Percentiles rank a stretch among this genome's conserved stretches.
These are phyloP conservation scores for Rhipidura dahli DNA, from an alignment of 2,113 vertebrate species.

Conservation along the genomic window DNA sequence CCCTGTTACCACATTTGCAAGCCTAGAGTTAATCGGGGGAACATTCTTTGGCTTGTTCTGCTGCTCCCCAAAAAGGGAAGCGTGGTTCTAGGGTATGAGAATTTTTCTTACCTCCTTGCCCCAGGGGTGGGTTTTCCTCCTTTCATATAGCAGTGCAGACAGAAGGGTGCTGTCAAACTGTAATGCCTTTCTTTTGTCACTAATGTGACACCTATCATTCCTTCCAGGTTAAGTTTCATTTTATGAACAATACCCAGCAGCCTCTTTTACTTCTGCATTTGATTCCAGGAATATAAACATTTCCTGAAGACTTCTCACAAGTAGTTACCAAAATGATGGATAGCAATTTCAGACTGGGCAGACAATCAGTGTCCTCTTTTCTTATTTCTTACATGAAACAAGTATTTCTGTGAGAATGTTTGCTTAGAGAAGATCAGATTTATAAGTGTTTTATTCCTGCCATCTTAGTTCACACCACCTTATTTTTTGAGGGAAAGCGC, in stretches of 20 bases:
- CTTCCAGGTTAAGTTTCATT: neutral
- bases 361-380: neutral
- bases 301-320: neutral
- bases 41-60: neutral
- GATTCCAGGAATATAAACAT: neutral
- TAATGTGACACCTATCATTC: neutral
- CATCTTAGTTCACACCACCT: neutral
- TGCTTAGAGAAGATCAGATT: neutral
- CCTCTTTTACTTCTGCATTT: neutral
- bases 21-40: neutral
- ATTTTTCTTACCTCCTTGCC: neutral
- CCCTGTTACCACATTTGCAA: neutral
- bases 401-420: neutral
- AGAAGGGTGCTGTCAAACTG: neutral
- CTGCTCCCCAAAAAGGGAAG: neutral
- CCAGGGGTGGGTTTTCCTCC: neutral
- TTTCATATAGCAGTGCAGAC: neutral
- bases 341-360: neutral
- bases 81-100: neutral
- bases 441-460: neutral
- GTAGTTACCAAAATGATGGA: neutral
- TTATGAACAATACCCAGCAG: neutral
- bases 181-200: neutral
- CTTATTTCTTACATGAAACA: neutral
- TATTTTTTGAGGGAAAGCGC: neutral